Percentiles rank a stretch among this genome's conserved stretches.
These are phyloP conservation scores for Heliconius aoede DNA, from an alignment of 2,888 invertebrate genomes.

Conservation along the genomic window DNA sequence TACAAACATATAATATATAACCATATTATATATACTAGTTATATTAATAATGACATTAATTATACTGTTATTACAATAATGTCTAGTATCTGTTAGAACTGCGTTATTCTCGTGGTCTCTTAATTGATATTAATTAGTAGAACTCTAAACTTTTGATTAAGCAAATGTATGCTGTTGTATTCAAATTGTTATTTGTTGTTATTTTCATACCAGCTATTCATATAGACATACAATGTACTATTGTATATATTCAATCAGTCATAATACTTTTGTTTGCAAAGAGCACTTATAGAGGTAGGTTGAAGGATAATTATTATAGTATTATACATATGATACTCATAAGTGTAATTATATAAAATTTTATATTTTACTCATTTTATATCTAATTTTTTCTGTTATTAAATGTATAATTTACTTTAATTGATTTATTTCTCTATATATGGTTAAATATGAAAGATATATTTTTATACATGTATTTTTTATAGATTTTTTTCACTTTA, in stretches of 20 bases:
- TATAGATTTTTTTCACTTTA: not conserved
- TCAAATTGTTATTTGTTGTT: constrained; percentile 8
- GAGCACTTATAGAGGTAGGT: constrained; percentile 3
- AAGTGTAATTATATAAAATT: too few relatives aligned
- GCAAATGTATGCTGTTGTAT: constrained; percentile 9
- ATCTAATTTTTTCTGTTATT: too few relatives aligned
- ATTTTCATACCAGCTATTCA: constrained; percentile 17
- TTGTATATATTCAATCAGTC: constrained; percentile 14
- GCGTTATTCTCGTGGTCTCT: not conserved
- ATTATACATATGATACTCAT: too few relatives aligned
- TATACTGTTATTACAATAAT: not conserved
- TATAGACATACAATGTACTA: constrained; percentile 8
- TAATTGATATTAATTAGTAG: constrained; percentile 19
- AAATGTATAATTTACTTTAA: too few relatives aligned
- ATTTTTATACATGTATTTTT: too few relatives aligned
- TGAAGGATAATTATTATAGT: not conserved
- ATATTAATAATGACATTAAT: not conserved
- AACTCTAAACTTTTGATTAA: constrained; percentile 24
- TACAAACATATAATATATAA: not conserved
- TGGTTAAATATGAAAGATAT: too few relatives aligned
- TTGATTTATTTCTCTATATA: too few relatives aligned
- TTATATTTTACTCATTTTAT: too few relatives aligned
- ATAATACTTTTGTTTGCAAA: constrained; percentile 6
- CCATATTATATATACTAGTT: not conserved
- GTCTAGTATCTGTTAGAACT: constrained; percentile 3